Evolutionary conservation across 2,797 vertebrate species (phyloP).

Genomic region (Myotis pilosus): DNA sequence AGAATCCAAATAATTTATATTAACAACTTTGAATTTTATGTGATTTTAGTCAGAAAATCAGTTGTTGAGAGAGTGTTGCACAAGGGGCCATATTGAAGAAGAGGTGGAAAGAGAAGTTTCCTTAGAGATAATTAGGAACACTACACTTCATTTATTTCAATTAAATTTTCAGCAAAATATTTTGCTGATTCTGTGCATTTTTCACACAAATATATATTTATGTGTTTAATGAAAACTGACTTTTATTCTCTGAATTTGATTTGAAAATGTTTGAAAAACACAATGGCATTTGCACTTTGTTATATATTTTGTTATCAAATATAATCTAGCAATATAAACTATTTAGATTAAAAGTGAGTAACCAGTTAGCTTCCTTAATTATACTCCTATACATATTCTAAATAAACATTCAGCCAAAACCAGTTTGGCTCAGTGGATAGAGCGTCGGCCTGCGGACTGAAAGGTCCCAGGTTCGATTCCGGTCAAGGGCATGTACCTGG

Average conservation of each 20-base stretch:
- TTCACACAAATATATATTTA: neutral
- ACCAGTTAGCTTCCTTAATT: neutral
- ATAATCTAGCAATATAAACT: neutral
- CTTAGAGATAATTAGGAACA: neutral
- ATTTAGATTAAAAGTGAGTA: neutral
- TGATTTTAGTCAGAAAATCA: neutral
- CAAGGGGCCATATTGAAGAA: neutral
- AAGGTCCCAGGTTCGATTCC: too few relatives aligned
- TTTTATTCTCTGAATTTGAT: neutral
- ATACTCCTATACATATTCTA: neutral
- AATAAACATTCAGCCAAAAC: neutral
- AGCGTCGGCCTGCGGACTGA: too few relatives aligned
- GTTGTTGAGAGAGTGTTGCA: neutral
- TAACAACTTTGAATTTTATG: neutral
- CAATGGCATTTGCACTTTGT: neutral
- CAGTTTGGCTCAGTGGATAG: too few relatives aligned
- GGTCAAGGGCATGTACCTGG: too few relatives aligned
- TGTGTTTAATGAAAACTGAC: neutral
- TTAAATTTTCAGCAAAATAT: neutral
- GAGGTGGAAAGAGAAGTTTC: neutral
- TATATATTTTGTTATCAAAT: neutral
- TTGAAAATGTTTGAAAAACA: conserved; percentile 2
- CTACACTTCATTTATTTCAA: neutral
- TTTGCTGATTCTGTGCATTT: neutral
- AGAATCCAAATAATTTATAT: neutral